Base-by-base conservation (phyloP, 2,888 invertebrate genomes). In the Helleia helle region DNA sequence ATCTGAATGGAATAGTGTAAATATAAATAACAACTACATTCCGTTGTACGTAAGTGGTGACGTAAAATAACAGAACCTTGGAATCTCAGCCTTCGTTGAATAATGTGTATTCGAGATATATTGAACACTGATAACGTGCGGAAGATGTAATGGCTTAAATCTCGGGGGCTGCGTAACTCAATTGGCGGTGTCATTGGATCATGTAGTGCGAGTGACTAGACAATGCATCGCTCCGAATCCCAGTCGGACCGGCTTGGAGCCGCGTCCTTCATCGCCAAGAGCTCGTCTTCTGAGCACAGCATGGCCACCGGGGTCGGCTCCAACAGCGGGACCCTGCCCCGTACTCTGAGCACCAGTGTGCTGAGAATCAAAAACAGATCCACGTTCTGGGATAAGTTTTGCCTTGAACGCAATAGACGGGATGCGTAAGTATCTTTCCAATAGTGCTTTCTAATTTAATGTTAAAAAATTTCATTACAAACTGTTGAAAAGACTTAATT, bases 371-470 rank as follows among this genome's bases (percentile, higher is more conserved):
- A 92, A 62, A 89, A 91, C 68, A 86, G 93, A 56, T 90, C 91
- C 47, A 88, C 91, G 34, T 95, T 94, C 72, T 94, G 94, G 94
- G 92, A 93, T 64, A 93, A 93, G 73, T 92, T 92, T 76, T 91
- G 90, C 89, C 89, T 90, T 56, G 89, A 91, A 53, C 87, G 89
- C 54, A 88, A 87, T 46, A 88, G 88, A 51, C 83, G 90, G 52
- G 89, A 90, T 67, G 88, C 87, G 91, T 91, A 86, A 91, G 91
- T 90, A 58, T 18, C 39, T 36, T n/a, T n/a, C n/a, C n/a, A n/a
- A n/a, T n/a, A n/a, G n/a, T n/a, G n/a, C n/a, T n/a, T n/a, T n/a
- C n/a, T n/a, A n/a, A n/a, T n/a, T n/a, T n/a, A n/a, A n/a, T n/a
- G n/a, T n/a, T n/a, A n/a, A n/a, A n/a, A n/a, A n/a, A n/a, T n/a